phyloP scores from a whole-genome alignment of 2,888 invertebrate species.

The Eremobia ochroleuca region DNA sequence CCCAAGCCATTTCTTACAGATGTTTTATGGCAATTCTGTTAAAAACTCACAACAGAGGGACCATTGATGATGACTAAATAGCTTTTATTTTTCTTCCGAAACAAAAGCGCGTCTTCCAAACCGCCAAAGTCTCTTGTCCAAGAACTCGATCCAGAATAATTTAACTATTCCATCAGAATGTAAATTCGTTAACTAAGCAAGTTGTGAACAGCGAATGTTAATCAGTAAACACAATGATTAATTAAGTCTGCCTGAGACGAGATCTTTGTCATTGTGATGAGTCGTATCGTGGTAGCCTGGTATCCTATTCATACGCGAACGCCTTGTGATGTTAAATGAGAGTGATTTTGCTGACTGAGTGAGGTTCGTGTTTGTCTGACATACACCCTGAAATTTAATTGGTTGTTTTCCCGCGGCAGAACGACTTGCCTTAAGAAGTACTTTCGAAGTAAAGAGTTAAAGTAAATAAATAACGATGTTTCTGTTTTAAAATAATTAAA shows the following conservation, averaged over 20 bases:
- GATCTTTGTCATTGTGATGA: slow-evolving; percentile 90
- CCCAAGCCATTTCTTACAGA: too few relatives aligned
- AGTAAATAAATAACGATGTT: too few relatives aligned
- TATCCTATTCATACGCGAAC: slow-evolving; percentile 82
- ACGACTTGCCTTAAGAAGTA: too few relatives aligned
- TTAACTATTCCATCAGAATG: slow-evolving; percentile 85
- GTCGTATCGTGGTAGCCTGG: slow-evolving; percentile 72
- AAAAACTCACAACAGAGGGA: too few relatives aligned
- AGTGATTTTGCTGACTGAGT: slow-evolving; percentile 70
- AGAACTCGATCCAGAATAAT: slow-evolving; percentile 71
- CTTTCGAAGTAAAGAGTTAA: too few relatives aligned
- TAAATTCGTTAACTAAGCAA: slow-evolving; percentile 84
- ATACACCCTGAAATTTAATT: too few relatives aligned
- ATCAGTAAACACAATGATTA: slow-evolving; percentile 89
- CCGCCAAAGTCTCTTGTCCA: slow-evolving; percentile 44
- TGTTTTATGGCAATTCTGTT: too few relatives aligned
- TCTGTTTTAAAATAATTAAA: too few relatives aligned
- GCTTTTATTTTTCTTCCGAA: slow-evolving; percentile 5
- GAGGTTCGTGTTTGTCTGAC: slow-evolving; percentile 53
- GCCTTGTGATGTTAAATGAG: slow-evolving; percentile 71
- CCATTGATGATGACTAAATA: neutral
- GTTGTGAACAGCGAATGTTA: slow-evolving; percentile 82
- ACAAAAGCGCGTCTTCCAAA: slow-evolving; percentile 42
- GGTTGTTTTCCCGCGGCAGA: too few relatives aligned
- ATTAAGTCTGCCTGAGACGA: slow-evolving; percentile 83